Evolutionary conservation across 2,797 vertebrate species (phyloP), one percentile per base, ranked within the genome.

Genomic region (Perodicticus potto): DNA sequence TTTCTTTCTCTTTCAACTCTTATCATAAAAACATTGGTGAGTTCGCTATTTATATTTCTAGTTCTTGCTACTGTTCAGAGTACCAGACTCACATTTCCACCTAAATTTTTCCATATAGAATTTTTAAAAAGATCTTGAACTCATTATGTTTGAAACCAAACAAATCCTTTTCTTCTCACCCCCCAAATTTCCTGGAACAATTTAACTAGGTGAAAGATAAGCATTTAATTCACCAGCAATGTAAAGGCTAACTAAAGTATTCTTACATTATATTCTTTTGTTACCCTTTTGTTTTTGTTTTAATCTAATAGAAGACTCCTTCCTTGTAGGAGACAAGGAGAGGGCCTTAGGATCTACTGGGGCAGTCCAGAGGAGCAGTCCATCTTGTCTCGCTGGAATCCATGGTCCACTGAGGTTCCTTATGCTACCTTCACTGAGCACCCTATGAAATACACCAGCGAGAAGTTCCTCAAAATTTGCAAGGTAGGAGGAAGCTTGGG

Each of bases 301-400:
- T 45, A 49, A 93, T 93, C 4, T 92, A 93, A 97, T 80, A 22
- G 70, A 73, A 91, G 84, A 91, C 37, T 49, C 0, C 0, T 97
- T 86, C 5, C 88, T 97, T 94, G 20, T 55, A 99, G 98, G 97
- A 98, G 99, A 97, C 98, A 98, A 20, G 99, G 99, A 83, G 98
- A 99, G 92, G 99, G 99, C 12, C 57, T 99, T 78, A 98, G 99
- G 23, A 94, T 99, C 95, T 98, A 97, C 97, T 99, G 98, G 97
- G 99, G 99, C 94, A 95, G 96, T 84, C 97, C 98, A 20, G 99
- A 98, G 81, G 98, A 99, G 59, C 98, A 98, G 29, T 97, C 99
- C 3, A 97, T 99, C 27, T 20, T 97, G 14, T 98, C 99, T n/a
- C 98, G 97, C 29, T 99, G 99, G 99, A 99, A 99, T 96, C 98